phyloP scores from a whole-genome alignment of 2,888 invertebrate species.

The Cheilosia scutellata region DNA sequence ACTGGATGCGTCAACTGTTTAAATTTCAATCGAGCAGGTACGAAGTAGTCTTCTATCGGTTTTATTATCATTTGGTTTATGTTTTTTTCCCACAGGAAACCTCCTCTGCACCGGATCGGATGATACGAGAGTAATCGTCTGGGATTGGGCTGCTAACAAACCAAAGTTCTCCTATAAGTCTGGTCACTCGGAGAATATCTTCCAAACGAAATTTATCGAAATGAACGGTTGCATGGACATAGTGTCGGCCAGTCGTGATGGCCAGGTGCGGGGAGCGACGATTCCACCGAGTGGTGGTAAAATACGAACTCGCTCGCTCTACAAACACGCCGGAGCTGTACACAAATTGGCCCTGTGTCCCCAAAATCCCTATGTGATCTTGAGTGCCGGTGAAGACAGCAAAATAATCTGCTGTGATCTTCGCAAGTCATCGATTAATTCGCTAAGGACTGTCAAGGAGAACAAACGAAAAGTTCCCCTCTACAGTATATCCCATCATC shows the following conservation, averaged over 20 bases:
- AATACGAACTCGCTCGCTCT: slow-evolving; percentile 85
- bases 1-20: slow-evolving; percentile 96
- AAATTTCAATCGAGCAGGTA: slow-evolving; percentile 89
- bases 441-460: slow-evolving; percentile 86
- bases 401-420: slow-evolving; percentile 92
- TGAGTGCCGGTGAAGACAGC: slow-evolving; percentile 96
- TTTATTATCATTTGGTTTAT: background rate
- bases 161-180: slow-evolving; percentile 89
- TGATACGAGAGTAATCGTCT: slow-evolving; percentile 93
- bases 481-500: slow-evolving; percentile 95
- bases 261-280: slow-evolving; percentile 89
- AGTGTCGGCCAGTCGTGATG: slow-evolving; percentile 95
- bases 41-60: background rate
- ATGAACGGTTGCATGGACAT: slow-evolving; percentile 90
- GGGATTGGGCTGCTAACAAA: slow-evolving; percentile 94
- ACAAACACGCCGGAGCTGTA: slow-evolving; percentile 90
- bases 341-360: slow-evolving; percentile 93
- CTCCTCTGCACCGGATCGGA: slow-evolving; percentile 95
- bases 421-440: slow-evolving; percentile 84
- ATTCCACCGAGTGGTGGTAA: slow-evolving; percentile 86
- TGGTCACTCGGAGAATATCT: slow-evolving; percentile 94
- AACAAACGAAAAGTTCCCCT: slow-evolving; percentile 89
- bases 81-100: slow-evolving; percentile 84
- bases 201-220: slow-evolving; percentile 95
- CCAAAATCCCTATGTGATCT: slow-evolving; percentile 90